Evolutionary conservation across 1,140 invertebrate species (phyloP), one percentile per base, ranked within the genome.

Genomic region (Drosophila teissieri): DNA sequence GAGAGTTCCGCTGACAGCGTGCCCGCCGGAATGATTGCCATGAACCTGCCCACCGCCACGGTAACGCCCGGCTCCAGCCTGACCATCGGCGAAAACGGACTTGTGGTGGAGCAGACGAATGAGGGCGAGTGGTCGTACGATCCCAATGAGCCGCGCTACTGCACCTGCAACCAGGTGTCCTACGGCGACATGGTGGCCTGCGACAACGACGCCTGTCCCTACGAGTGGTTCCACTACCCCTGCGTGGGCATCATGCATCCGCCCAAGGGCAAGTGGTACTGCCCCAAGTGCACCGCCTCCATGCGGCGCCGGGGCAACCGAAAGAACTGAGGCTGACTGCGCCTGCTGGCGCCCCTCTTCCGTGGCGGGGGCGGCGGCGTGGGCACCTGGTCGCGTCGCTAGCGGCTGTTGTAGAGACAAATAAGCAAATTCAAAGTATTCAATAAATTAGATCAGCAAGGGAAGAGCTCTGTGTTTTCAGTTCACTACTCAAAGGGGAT

Each of bases 131-230:
- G 96, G 96, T 95, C 95, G 0, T 97, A 96, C 78, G 97, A 98
- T 93, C 97, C 97, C 3, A 97, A 97, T 90, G 98, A 99, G 93
- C 98, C 98, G 11, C 94, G 98, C 78, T 99, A 99, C 92, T 99
- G 98, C 93, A 95, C 98, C 80, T 99, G 98, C 93, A 99, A 99
- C 93, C 97, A 99, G 93, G 97, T 99, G 34, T 98, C 98, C 1
- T 99, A 99, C 92, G 99, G 99, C 10, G 98, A 99, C 86, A 99
- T 99, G 99, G 98, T 99, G 55, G 98, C 98, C 57, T 99, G 99
- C 94, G 98, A 99, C 94, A 99, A 99, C 94, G 96, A 97, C 92
- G 97, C 98, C 92, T 99, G 98, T 93, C 97, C 97, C 12, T 97
- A 97, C 78, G 98, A 99, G 93, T 99, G 98, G 98, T 99, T 99